Evolutionary conservation across 2,113 vertebrate genomes (phyloP).

Genomic region (Actenoides lindsayi): DNA sequence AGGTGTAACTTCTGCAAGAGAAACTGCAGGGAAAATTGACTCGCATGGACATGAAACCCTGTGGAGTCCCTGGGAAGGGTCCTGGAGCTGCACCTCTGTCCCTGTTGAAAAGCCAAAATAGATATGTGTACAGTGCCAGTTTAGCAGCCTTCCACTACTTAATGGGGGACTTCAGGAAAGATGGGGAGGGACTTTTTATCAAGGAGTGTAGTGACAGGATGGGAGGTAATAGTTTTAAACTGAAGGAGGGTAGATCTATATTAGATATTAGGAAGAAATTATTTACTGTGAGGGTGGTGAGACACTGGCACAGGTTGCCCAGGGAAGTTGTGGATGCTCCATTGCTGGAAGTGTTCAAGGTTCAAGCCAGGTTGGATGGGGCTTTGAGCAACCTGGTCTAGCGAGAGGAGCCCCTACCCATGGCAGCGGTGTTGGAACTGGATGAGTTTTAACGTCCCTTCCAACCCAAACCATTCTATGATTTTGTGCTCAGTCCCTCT

Average conservation of each 20-base stretch:
- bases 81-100: neutral
- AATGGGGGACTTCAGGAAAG: neutral
- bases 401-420: neutral
- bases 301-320: neutral
- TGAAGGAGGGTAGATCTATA: neutral
- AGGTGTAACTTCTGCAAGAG: neutral
- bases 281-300: neutral
- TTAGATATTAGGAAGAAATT: neutral
- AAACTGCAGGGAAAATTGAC: rapidly evolving
- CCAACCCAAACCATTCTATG: neutral
- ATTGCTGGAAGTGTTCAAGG: neutral
- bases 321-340: neutral
- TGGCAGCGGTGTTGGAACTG: neutral
- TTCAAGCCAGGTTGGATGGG: neutral
- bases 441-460: neutral
- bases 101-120: neutral
- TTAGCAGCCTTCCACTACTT: neutral
- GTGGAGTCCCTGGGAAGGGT: neutral
- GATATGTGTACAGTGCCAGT: rapidly evolving
- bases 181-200: neutral
- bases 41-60: neutral
- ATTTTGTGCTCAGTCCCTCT: neutral
- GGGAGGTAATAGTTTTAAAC: neutral
- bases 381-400: neutral
- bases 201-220: neutral